A percentile compares a stretch with the other conserved stretches of the same genome.
These are phyloP conservation scores for Ochlodes sylvanus DNA, from an alignment of 2,888 invertebrate genomes.

Conservation along the genomic window DNA sequence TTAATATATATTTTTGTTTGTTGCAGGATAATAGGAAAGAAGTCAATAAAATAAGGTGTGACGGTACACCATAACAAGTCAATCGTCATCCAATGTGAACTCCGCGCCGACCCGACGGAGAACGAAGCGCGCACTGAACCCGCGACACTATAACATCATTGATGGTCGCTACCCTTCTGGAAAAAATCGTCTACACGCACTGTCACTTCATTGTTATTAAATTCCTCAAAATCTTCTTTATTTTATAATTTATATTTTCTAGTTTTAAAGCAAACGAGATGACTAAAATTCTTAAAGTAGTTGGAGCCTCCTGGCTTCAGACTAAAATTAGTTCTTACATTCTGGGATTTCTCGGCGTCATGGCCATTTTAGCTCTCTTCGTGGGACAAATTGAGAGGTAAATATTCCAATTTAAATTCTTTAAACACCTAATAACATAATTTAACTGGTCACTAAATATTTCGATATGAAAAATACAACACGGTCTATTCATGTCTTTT, in stretches of 20 bases:
- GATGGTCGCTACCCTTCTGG: constrained; percentile 76
- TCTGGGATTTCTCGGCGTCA: constrained; percentile 87
- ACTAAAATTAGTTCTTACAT: constrained; percentile 90
- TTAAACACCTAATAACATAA: background rate
- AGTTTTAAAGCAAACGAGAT: constrained; percentile 54
- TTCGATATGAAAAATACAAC: too few species aligned
- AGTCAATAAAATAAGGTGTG: constrained; percentile 57
- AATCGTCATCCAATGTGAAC: constrained; percentile 67
- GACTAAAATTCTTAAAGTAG: constrained; percentile 89
- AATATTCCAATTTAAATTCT: constrained; percentile 45
- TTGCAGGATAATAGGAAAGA: constrained; percentile 74
- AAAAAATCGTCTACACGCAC: constrained; percentile 76
- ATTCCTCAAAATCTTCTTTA: constrained; percentile 80
- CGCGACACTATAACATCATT: constrained; percentile 62
- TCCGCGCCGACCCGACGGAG: constrained; percentile 60
- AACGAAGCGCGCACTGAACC: constrained; percentile 63
- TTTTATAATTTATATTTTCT: constrained; percentile 68
- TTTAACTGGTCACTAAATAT: too few species aligned
- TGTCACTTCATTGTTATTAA: constrained; percentile 86
- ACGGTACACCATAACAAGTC: constrained; percentile 54
- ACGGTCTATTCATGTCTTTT: constrained; percentile 32
- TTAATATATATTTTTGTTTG: constrained; percentile 50
- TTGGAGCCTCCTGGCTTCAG: constrained; percentile 91
- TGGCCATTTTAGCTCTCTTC: constrained; percentile 89
- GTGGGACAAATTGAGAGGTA: constrained; percentile 89